phyloP scores from a whole-genome alignment of 64 coral and sea anemone genomes.

The Montipora cactus region DNA sequence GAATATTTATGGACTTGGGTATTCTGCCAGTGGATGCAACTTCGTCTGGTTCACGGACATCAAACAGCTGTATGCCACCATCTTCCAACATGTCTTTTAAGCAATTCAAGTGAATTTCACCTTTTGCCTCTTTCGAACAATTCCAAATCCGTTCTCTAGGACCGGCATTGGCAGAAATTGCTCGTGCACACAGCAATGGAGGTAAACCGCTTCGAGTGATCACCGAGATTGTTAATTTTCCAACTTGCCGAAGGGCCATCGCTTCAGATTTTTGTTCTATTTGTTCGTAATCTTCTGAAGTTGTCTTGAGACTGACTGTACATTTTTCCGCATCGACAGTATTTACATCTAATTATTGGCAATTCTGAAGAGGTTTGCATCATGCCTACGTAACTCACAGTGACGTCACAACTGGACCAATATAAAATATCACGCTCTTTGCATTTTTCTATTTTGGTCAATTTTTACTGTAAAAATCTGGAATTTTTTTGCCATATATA shows the following conservation, averaged over 20 bases:
- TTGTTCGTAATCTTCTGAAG: not conserved
- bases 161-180: not conserved
- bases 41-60: conserved; percentile 91
- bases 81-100: conserved; percentile 70
- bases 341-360: conserved; percentile 3
- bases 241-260: conserved; percentile 33
- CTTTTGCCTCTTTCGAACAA: conserved; percentile 12
- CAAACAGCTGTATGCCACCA: conserved; percentile 77
- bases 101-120: conserved; percentile 19
- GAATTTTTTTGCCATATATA: not conserved
- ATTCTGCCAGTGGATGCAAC: conserved; percentile 75
- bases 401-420: conserved; percentile 1
- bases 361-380: not conserved
- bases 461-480: not conserved
- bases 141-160: conserved; percentile 37
- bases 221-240: conserved; percentile 12
- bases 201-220: not conserved
- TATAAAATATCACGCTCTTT: not conserved
- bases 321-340: not conserved
- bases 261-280: not conserved
- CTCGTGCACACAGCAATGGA: not conserved
- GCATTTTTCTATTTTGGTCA: not conserved
- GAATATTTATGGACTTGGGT: conserved; percentile 73
- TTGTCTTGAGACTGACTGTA: not conserved
- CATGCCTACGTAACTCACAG: not conserved